Evolutionary conservation across 1,140 invertebrate genomes (phyloP).

Genomic region (Fopius arisanus): DNA sequence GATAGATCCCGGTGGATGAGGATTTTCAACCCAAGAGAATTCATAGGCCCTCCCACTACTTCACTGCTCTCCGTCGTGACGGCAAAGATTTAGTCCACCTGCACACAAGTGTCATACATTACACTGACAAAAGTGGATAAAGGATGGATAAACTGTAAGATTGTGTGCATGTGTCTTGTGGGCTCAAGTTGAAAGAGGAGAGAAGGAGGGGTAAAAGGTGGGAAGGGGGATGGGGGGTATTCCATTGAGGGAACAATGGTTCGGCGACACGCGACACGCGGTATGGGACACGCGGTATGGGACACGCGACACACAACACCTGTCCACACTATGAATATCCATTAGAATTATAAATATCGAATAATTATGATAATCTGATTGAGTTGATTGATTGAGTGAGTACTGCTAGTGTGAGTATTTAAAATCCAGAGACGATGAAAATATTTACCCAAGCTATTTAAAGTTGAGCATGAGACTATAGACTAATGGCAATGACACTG

Average conservation of each 20-base stretch:
- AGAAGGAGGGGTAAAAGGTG: too few relatives aligned
- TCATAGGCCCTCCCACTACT: not conserved
- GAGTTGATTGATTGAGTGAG: too few relatives aligned
- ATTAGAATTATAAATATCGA: too few relatives aligned
- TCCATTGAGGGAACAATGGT: conserved; percentile 52
- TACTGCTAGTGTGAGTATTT: too few relatives aligned
- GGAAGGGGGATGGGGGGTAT: conserved; percentile 30
- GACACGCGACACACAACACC: conserved; percentile 48
- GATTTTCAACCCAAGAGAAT: conserved; percentile 1
- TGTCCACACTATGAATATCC: conserved; percentile 38
- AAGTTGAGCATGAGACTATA: not conserved
- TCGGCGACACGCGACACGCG: conserved; percentile 43
- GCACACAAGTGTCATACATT: conserved; percentile 24
- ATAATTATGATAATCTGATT: too few relatives aligned
- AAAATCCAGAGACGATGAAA: too few relatives aligned
- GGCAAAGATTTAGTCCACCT: conserved; percentile 43
- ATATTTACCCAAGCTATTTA: too few relatives aligned
- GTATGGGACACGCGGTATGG: too few relatives aligned
- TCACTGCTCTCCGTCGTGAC: not conserved
- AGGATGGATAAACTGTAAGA: not conserved
- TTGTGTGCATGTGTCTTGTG: not conserved
- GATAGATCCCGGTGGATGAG: not conserved
- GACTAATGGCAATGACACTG: conserved; percentile 16
- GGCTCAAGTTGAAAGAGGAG: too few relatives aligned
- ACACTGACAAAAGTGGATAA: conserved; percentile 35